These are phyloP conservation scores for Epinephelus coioides DNA, from an alignment of 2,797 vertebrate genomes.

Conservation along the genomic window DNA sequence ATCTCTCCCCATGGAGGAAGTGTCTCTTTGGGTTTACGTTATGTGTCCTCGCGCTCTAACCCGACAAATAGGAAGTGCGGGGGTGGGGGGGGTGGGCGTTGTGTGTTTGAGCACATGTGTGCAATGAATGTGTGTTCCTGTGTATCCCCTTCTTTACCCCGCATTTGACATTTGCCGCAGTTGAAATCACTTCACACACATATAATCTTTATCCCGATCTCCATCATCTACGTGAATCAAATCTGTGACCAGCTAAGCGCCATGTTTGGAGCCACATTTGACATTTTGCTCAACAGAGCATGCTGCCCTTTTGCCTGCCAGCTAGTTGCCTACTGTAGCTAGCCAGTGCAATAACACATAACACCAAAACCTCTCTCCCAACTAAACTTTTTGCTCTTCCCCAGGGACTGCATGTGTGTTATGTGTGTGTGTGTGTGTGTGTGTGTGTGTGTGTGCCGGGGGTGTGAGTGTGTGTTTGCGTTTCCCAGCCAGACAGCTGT, in stretches of 20 bases:
- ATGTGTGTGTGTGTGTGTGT: conserved; percentile 24
- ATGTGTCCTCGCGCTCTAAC: conserved; percentile 74
- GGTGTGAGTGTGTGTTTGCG: conserved; percentile 58
- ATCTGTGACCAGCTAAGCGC: conserved; percentile 30
- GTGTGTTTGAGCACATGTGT: conserved; percentile 37
- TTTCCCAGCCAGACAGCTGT: conserved; percentile 81
- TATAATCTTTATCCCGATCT: conserved; percentile 31
- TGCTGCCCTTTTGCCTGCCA: conserved; percentile 53
- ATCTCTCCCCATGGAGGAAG: conserved; percentile 81
- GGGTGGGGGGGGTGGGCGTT: conserved; percentile 4
- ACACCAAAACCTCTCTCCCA: conserved; percentile 51
- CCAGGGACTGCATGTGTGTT: conserved; percentile 53
- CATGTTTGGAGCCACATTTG: conserved; percentile 43
- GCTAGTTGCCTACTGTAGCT: conserved; percentile 36
- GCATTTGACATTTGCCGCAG: conserved; percentile 26
- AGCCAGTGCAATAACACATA: conserved; percentile 47
- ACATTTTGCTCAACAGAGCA: conserved; percentile 61
- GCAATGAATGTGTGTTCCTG: conserved; percentile 23
- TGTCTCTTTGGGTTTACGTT: conserved; percentile 82
- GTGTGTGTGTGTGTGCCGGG: conserved; percentile 20
- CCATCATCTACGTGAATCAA: conserved; percentile 39
- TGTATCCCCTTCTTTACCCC: not conserved
- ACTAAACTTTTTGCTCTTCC: conserved; percentile 62
- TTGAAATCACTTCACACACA: conserved; percentile 20
- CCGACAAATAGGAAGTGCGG: conserved; percentile 72